Evolutionary conservation across 2,113 vertebrate species (phyloP), one percentile per base, ranked within the genome.

Genomic region (Sapayoa aenigma): DNA sequence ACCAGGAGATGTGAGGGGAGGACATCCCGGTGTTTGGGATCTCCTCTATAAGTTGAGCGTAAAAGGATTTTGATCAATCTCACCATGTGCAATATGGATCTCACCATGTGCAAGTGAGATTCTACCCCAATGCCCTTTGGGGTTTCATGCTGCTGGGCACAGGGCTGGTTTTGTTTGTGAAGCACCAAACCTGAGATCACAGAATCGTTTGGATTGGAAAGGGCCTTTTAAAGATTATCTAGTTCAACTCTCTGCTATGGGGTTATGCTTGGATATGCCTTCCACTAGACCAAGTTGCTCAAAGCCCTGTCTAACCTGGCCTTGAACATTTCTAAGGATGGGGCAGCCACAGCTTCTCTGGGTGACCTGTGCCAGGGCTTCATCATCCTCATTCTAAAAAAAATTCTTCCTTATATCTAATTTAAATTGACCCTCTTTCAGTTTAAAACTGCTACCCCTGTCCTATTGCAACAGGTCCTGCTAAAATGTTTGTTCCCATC

Each of bases 101-200:
- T 52, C 41, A 5, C 12, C 16, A 5, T 1, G 1, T 46, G 39
- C 7, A 12, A 21, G 46, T 47, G 46, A 47, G 20, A 47, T 47
- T 47, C 25, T 35, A 35, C 46, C 46, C 46, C 46, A 21, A 22
- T 21, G 21, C 46, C 46, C 46, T 37, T 66, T 0, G 8, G 35
- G 47, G 16, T 46, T 72, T 85, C 0, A 1, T 1, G 25, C 55
- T 16, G 33, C 59, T 8, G 11, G 16, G 28, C 1, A 2, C 1
- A 5, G 14, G 52, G 11, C 13, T 19, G 44, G 21, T 50, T 89
- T 59, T 50, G 49, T 19, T 20, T 4, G 4, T 9, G 23, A 20
- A 52, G 50, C 28, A 44, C 18, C 44, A 77, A 69, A 53, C 4
- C 27, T 2, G 59, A 81, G 47, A 27, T 31, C 47, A 47, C 47